These are phyloP conservation scores for Lamprotornis superbus DNA, from an alignment of 2,113 vertebrate species.

Conservation along the genomic window DNA sequence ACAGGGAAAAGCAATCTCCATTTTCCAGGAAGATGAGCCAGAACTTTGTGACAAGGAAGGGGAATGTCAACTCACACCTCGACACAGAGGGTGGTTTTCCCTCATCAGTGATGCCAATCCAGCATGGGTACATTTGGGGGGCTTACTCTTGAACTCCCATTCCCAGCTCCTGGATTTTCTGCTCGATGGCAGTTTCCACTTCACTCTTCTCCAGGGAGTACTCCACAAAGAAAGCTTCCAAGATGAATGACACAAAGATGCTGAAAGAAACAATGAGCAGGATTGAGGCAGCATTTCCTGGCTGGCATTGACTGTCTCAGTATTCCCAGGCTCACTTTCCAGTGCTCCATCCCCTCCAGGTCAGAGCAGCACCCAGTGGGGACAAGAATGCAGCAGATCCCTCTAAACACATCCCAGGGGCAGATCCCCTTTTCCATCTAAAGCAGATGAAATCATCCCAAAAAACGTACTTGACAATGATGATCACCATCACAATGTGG, in stretches of 20 bases:
- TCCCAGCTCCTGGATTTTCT: slow-evolving; percentile 90
- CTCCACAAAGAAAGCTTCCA: slow-evolving; percentile 94
- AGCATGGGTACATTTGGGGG: not conserved
- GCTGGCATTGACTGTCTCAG: not conserved
- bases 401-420: not conserved
- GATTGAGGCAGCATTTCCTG: not conserved
- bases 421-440: not conserved
- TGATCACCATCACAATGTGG: slow-evolving; percentile 89
- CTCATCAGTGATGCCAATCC: not conserved
- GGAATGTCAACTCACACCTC: not conserved
- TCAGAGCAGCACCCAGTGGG: not conserved
- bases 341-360: not conserved
- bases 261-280: slow-evolving; percentile 53
- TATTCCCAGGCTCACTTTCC: not conserved
- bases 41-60: not conserved
- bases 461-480: slow-evolving; percentile 88
- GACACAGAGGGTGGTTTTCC: not conserved
- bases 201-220: slow-evolving; percentile 90
- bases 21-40: not conserved
- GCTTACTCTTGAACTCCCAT: slow-evolving; percentile 86
- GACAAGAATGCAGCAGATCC: not conserved
- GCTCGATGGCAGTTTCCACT: slow-evolving; percentile 90
- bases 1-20: not conserved
- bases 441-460: rapidly evolving
- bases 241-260: slow-evolving; percentile 92